phyloP scores from a whole-genome alignment of 1,140 invertebrate species.

The Coptotermes formosanus region DNA sequence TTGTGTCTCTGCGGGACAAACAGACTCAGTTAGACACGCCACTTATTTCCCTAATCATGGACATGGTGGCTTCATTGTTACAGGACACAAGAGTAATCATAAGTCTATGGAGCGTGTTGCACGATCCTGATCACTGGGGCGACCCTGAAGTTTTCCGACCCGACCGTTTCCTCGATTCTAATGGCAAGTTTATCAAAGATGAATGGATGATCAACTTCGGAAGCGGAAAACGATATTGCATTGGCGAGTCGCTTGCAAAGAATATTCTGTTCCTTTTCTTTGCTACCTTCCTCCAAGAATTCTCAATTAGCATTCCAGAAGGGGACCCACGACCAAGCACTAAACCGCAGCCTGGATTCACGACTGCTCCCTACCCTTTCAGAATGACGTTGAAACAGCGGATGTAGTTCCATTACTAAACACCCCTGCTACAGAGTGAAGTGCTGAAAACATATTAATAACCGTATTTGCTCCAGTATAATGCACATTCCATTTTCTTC shows the following conservation, averaged over 20 bases:
- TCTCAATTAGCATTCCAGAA: constrained; percentile 32
- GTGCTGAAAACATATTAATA: too few species aligned
- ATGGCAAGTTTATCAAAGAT: constrained; percentile 50
- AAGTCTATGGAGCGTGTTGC: constrained; percentile 48
- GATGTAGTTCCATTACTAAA: neutral
- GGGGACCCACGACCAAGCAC: constrained; percentile 30
- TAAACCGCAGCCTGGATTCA: neutral
- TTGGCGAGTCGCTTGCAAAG: neutral
- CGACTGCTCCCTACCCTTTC: neutral
- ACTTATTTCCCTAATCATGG: too few species aligned
- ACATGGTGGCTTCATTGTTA: neutral
- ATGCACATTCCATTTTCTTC: too few species aligned
- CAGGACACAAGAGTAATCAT: constrained; percentile 46
- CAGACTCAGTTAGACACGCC: too few species aligned
- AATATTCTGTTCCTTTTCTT: constrained; percentile 39
- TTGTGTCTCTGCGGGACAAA: too few species aligned
- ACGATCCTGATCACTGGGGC: constrained; percentile 51
- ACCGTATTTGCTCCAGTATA: too few species aligned
- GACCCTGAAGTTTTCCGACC: constrained; percentile 59
- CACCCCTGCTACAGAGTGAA: too few species aligned
- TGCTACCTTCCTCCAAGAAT: constrained; percentile 39
- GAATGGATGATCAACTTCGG: constrained; percentile 55
- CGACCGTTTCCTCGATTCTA: constrained; percentile 55
- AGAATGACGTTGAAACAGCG: neutral
- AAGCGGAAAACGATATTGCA: constrained; percentile 44